Base-by-base conservation (phyloP, 2,113 vertebrate genomes). In the Fulmarus glacialis region DNA sequence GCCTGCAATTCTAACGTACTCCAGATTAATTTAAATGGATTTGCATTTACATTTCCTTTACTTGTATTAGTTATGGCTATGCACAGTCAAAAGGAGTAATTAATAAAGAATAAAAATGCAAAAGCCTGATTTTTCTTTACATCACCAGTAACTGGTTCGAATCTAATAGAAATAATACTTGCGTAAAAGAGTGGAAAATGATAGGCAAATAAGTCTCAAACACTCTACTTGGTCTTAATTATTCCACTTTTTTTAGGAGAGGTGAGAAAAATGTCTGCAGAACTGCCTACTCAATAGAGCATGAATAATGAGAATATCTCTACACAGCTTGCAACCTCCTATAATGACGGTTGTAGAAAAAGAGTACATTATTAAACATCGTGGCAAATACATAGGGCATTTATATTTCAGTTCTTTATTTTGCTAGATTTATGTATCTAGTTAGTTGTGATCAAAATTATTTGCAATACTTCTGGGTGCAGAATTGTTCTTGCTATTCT, bases 21-120 rank as follows among this genome's bases (percentile, higher is more conserved):
- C 83, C 81, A 87, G 86, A 96, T 95, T 95, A 96, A 96, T 91
- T 97, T 92, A 96, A 96, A 95, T 59, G 73, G 87, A 91, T 94
- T 95, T 96, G 62, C 70, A 85, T 77, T 95, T 89, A 91, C 73
- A 89, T 95, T 93, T 89, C 50, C 38, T 87, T 94, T 92, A 83
- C 68, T 91, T 64, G 38, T 85, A 87, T 97, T 96, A 93, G 81
- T 77, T 95, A 95, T 89, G 84, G 77, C 78, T 90, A 84, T 2
- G 8, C 73, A 60, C 48, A 92, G 66, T 94, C 81, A 93, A 93
- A 97, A 92, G 0, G 48, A 92, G 68, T 91, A 94, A 95, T 93
- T 95, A 95, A 95, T 94, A 94, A 96, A 86, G 38, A 95, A 59
- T 62, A 91, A 93, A 72, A 96, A 87, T 24, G 15, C n/a, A 93